Conservation (phyloP, 2,888 invertebrate species). For the Aleiodes alternator region DNA sequence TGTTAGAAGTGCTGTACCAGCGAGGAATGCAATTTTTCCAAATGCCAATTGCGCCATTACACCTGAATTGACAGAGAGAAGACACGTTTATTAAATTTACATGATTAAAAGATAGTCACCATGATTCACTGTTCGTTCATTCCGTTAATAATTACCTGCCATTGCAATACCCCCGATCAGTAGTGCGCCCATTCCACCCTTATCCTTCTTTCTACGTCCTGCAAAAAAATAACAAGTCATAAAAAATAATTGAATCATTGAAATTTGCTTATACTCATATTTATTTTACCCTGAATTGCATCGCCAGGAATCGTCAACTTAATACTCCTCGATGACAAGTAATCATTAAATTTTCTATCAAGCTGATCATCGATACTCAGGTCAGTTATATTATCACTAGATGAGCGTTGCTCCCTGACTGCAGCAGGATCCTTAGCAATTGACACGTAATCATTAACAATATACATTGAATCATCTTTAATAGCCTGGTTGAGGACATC, state of each 20-base stretch:
- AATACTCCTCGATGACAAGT: conserved; percentile 69
- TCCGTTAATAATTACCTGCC: conserved; percentile 72
- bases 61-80: conserved; percentile 62
- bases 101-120: neutral
- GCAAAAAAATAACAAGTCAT: conserved; percentile 44
- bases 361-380: conserved; percentile 69
- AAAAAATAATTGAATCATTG: conserved; percentile 18
- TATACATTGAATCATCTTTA: conserved; percentile 69
- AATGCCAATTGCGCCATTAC: conserved; percentile 82
- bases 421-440: conserved; percentile 65
- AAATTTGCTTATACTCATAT: no score
- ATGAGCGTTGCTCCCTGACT: conserved; percentile 50
- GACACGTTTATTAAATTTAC: neutral
- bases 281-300: conserved; percentile 69
- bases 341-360: conserved; percentile 71
- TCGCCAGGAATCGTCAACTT: conserved; percentile 72
- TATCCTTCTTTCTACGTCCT: conserved; percentile 78
- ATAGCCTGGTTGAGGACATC: conserved; percentile 70
- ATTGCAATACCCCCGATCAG: conserved; percentile 80
- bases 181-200: conserved; percentile 75
- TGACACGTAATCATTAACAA: conserved; percentile 70
- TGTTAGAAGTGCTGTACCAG: conserved; percentile 82
- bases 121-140: conserved; percentile 23
- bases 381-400: conserved; percentile 56
- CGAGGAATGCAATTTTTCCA: conserved; percentile 82